phyloP scores from a whole-genome alignment of 1,140 invertebrate genomes.

The Caerostris darwini region DNA sequence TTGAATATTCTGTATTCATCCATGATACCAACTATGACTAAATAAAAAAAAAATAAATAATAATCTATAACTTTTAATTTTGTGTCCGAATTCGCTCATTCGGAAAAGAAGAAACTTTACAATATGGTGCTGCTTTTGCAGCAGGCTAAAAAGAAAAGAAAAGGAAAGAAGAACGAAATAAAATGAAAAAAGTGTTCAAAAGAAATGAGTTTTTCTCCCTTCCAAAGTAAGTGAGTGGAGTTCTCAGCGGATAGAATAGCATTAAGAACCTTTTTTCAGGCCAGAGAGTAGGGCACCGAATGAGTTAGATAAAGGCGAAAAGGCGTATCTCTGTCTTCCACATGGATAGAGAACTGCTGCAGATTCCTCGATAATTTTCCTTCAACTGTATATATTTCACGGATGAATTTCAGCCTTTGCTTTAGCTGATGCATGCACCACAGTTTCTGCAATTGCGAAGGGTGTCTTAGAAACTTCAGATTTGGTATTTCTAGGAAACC shows the following conservation, averaged over 20 bases:
- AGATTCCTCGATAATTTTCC: constrained; percentile 75
- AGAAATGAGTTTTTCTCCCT: constrained; percentile 62
- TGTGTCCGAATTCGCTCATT: constrained; percentile 51
- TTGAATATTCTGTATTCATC: constrained; percentile 30
- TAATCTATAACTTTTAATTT: constrained; percentile 58
- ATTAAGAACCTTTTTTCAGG: constrained; percentile 75
- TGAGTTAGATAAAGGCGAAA: constrained; percentile 74
- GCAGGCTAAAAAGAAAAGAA: not conserved
- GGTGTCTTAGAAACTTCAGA: constrained; percentile 24
- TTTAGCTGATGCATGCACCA: constrained; percentile 75
- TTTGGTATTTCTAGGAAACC: constrained; percentile 40
- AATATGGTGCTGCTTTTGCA: constrained; percentile 49
- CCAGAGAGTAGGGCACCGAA: constrained; percentile 52
- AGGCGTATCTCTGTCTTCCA: constrained; percentile 72
- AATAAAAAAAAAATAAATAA: not conserved
- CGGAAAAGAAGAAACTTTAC: constrained; percentile 56
- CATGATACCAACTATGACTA: constrained; percentile 41
- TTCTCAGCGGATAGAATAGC: constrained; percentile 72
- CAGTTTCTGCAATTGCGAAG: constrained; percentile 19
- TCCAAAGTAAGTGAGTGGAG: constrained; percentile 62
- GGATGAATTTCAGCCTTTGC: constrained; percentile 75
- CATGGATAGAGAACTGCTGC: constrained; percentile 61
- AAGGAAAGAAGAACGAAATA: not conserved
- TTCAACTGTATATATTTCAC: constrained; percentile 77
- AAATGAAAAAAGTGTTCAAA: constrained; percentile 42